Percentiles rank a stretch among this genome's conserved stretches.
Evolutionary conservation across 2,113 vertebrate genomes (phyloP).

Genomic region (Microcebus ravelobensis): DNA sequence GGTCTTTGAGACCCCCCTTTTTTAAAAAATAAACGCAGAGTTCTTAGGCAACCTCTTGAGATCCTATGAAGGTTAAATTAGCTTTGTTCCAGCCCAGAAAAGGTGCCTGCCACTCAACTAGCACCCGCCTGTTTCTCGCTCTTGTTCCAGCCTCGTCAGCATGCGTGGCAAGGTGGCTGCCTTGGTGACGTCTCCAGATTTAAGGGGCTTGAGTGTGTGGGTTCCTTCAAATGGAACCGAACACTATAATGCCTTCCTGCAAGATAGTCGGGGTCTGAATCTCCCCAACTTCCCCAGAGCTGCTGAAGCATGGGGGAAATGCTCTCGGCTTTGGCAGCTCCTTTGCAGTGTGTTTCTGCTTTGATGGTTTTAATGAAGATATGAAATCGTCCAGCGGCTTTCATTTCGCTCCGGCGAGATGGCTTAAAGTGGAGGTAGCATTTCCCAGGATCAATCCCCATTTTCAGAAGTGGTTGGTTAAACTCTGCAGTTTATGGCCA

Average conservation of each 20-base stretch:
- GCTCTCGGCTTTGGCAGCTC: slow-evolving; percentile 40
- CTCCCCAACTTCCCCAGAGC: neutral
- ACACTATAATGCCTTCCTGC: neutral
- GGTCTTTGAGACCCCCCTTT: neutral
- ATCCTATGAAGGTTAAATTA: neutral
- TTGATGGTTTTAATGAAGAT: slow-evolving; percentile 77
- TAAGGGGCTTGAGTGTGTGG: neutral
- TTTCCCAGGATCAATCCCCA: slow-evolving; percentile 72
- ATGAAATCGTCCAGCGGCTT: slow-evolving; percentile 65
- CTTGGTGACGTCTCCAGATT: neutral
- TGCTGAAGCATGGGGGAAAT: slow-evolving; percentile 5
- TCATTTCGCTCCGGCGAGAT: slow-evolving; percentile 58
- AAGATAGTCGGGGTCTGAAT: neutral
- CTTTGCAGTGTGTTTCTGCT: slow-evolving; percentile 61
- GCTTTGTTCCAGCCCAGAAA: neutral
- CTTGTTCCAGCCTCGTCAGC: neutral
- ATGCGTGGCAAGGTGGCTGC: no score
- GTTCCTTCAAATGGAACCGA: neutral
- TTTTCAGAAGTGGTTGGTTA: slow-evolving; percentile 76
- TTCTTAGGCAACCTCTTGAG: neutral
- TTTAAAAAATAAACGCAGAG: neutral
- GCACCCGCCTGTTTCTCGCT: neutral
- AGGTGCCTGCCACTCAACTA: neutral
- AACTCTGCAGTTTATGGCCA: slow-evolving; percentile 62
- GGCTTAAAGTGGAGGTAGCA: slow-evolving; percentile 61